Evolutionary conservation across 2,113 vertebrate genomes (phyloP), one percentile per base, ranked within the genome.

Genomic region (Rostratula benghalensis): DNA sequence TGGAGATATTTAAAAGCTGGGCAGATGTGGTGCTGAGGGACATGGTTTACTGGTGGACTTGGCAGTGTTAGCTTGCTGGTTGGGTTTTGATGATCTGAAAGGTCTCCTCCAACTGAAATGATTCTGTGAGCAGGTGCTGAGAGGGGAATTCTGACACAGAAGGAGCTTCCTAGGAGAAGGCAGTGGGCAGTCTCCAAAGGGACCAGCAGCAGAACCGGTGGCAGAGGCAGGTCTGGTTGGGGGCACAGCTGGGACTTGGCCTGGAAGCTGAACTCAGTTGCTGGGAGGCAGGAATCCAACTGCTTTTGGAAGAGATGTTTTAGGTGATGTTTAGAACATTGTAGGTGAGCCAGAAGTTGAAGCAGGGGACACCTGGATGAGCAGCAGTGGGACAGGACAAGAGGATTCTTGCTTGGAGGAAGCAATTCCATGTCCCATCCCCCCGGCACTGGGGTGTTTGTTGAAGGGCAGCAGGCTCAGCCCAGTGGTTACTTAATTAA

Each of bases 1-100:
- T 54, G 24, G 6, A 6, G 43, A 12, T 7, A 15, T 73, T 73
- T 10, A 3, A 30, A 5, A 63, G 18, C 4, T 0, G 0, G 3
- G 7, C 5, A 28, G 1, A 8, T 0, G 11, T 68, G 53, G 18
- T 7, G 16, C 19, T 23, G 13, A 56, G 31, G 56, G 74, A 35
- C 8, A 0, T 4, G 31, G 35, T 0, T 0, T 27, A 28, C 0
- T 11, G 33, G 11, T 70, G 67, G 50, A 8, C 31, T 25, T 46
- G 71, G 14, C 37, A 73, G 1, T 8, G 69, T 7, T 68, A 12
- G 37, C 27, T 33, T 3, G 8, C 2, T 0, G 2, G 6, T 30
- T 88, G 60, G 25, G 41, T 7, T 75, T 0, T 28, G 0, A 10
- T 45, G 14, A 11, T 35, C 30, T 63, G 11, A 31, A 33, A 41